phyloP scores from a whole-genome alignment of 35 echinoderm and acorn worm species.

The Acanthaster planci region DNA sequence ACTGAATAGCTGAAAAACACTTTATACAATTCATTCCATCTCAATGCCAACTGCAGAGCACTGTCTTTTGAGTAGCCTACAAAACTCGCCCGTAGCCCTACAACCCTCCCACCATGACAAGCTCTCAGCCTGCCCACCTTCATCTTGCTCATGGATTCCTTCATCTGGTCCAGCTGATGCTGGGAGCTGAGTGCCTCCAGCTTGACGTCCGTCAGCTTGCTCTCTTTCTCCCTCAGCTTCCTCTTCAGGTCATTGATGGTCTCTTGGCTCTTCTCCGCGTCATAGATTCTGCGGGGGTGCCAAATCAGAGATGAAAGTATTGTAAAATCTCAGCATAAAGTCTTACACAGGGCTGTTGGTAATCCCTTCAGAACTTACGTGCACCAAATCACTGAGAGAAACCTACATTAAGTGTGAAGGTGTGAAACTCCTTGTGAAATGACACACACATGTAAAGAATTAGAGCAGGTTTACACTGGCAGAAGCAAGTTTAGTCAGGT shows the following conservation, averaged over 20 bases:
- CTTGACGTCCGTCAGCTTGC: conserved; percentile 89
- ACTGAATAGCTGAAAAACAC: not conserved
- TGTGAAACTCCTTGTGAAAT: too few species aligned
- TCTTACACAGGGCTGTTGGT: too few species aligned
- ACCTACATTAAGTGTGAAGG: too few species aligned
- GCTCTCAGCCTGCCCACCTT: conserved; percentile 83
- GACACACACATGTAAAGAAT: too few species aligned
- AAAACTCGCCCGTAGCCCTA: too few species aligned
- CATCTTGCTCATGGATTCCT: conserved; percentile 95
- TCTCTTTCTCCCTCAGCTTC: conserved; percentile 89
- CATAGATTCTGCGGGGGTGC: conserved; percentile 75
- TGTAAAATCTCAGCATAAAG: too few species aligned
- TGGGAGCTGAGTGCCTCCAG: conserved; percentile 89
- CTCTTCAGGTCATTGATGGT: conserved; percentile 73
- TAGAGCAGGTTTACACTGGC: not conserved
- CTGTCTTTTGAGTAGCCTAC: not conserved
- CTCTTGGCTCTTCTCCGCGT: conserved; percentile 70
- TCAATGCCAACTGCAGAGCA: not conserved
- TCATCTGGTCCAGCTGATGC: conserved; percentile 93
- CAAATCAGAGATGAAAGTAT: conserved; percentile 23
- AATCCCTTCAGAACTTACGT: too few species aligned
- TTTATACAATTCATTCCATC: not conserved
- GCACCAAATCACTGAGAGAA: too few species aligned
- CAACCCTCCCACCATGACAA: not conserved
- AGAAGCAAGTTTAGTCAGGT: too few species aligned